Evolutionary conservation across 2,888 invertebrate genomes (phyloP).

Genomic region (Serrognathus titanus): DNA sequence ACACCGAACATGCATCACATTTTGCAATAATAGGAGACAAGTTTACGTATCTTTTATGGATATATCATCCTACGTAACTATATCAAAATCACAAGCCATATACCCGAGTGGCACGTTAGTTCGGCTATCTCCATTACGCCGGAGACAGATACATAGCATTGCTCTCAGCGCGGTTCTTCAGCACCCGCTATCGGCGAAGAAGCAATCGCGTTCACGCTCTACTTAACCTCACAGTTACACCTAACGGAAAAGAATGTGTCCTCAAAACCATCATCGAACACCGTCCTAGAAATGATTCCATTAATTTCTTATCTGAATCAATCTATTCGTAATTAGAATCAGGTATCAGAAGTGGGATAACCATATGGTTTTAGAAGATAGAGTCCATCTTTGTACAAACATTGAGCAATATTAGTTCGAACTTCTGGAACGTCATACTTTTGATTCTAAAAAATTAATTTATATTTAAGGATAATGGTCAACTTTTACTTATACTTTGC

Average conservation of each 20-base stretch:
- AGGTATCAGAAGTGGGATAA: no score
- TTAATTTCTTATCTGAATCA: no score
- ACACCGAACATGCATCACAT: slow-evolving; percentile 14
- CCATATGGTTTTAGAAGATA: no score
- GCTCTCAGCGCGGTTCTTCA: slow-evolving; percentile 33
- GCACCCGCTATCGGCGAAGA: slow-evolving; percentile 25
- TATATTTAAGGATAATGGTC: no score
- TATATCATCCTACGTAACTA: slow-evolving; percentile 33
- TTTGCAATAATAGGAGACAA: slow-evolving; percentile 28
- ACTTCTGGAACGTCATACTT: no score
- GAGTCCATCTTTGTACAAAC: no score
- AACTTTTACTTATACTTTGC: no score
- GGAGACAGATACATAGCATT: slow-evolving; percentile 37
- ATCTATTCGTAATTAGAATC: no score
- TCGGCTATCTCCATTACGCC: slow-evolving; percentile 35
- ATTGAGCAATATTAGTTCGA: no score
- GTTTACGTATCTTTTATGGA: slow-evolving; percentile 35
- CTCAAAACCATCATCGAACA: slow-evolving; percentile 14
- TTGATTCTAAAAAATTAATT: no score
- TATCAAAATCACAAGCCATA: slow-evolving; percentile 38
- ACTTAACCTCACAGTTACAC: slow-evolving; percentile 35
- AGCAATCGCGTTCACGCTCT: slow-evolving; percentile 43
- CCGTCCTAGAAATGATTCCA: not conserved
- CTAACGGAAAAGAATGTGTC: slow-evolving; percentile 28
- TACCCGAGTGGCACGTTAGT: slow-evolving; percentile 38